Percentiles rank a stretch among this genome's conserved stretches.
These are phyloP conservation scores for Pseudomyrmex cubaensis DNA, from an alignment of 1,140 invertebrate species.

Conservation along the genomic window DNA sequence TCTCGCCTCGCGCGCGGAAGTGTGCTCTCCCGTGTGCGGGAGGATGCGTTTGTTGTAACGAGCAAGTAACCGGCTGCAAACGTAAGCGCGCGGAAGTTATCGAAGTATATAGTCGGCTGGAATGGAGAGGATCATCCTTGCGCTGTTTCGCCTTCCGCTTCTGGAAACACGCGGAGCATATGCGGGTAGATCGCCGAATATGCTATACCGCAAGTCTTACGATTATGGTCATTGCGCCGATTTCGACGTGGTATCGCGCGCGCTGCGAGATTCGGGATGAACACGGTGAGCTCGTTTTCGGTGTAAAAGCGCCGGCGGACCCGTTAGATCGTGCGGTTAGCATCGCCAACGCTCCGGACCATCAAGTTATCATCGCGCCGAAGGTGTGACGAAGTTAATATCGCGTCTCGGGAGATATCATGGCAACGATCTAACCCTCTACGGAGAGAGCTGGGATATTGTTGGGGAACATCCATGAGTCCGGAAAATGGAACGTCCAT, in stretches of 20 bases:
- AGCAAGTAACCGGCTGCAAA: not conserved
- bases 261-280: not conserved
- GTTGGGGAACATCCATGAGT: not conserved
- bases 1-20: not conserved
- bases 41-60: not conserved
- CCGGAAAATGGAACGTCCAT: slow-evolving; percentile 17
- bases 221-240: slow-evolving; percentile 39
- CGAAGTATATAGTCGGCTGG: slow-evolving; percentile 8
- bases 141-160: too few species aligned
- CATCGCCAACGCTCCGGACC: not conserved
- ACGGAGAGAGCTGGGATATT: not conserved
- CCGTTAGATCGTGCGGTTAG: slow-evolving; percentile 13
- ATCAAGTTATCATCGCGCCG: slow-evolving; percentile 41
- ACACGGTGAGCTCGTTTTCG: not conserved
- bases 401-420: slow-evolving; percentile 25
- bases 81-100: slow-evolving; percentile 39
- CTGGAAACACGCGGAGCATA: slow-evolving; percentile 4
- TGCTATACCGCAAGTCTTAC: slow-evolving; percentile 25
- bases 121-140: slow-evolving; percentile 10
- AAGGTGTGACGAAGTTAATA: slow-evolving; percentile 56
- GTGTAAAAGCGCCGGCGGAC: not conserved
- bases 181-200: not conserved
- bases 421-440: not conserved
- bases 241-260: slow-evolving; percentile 36
- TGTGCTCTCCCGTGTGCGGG: not conserved